Percentiles rank a stretch among this genome's conserved stretches.
Conservation (phyloP, 2,888 invertebrate genomes). For the Caenorhabditis sp. region DNA sequence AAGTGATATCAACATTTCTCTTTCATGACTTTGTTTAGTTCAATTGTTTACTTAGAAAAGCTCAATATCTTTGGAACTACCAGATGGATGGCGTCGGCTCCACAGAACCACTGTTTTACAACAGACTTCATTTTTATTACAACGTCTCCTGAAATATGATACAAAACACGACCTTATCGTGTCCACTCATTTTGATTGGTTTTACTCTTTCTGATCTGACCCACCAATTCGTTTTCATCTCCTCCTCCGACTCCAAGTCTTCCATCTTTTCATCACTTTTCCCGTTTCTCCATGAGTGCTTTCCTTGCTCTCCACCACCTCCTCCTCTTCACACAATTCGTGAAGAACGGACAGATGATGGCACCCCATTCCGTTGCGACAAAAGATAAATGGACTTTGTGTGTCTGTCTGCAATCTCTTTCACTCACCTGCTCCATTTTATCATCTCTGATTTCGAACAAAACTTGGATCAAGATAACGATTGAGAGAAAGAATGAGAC, state of each 20-base stretch:
- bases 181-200: constrained; percentile 17
- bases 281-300: constrained; percentile 47
- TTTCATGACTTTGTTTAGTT: too few species aligned
- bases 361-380: constrained; percentile 61
- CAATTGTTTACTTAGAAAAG: too few species aligned
- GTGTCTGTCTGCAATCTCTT: constrained; percentile 35
- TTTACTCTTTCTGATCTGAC: constrained; percentile 24
- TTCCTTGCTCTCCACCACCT: neutral
- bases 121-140: neutral
- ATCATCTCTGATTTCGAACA: constrained; percentile 61
- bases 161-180: constrained; percentile 10
- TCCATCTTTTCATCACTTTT: constrained; percentile 53
- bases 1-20: too few species aligned
- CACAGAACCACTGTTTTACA: neutral
- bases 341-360: constrained; percentile 55
- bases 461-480: constrained; percentile 33
- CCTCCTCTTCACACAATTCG: constrained; percentile 42
- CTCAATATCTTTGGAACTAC: too few species aligned
- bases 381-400: constrained; percentile 64
- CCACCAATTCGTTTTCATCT: constrained; percentile 41
- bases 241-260: neutral
- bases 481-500: constrained; percentile 2
- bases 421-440: constrained; percentile 10
- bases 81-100: too few species aligned
- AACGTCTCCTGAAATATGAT: constrained; percentile 12